A percentile compares a stretch with the other conserved stretches of the same genome.
Evolutionary conservation across 2,113 vertebrate genomes (phyloP).

Genomic region (Sylvietta virens): DNA sequence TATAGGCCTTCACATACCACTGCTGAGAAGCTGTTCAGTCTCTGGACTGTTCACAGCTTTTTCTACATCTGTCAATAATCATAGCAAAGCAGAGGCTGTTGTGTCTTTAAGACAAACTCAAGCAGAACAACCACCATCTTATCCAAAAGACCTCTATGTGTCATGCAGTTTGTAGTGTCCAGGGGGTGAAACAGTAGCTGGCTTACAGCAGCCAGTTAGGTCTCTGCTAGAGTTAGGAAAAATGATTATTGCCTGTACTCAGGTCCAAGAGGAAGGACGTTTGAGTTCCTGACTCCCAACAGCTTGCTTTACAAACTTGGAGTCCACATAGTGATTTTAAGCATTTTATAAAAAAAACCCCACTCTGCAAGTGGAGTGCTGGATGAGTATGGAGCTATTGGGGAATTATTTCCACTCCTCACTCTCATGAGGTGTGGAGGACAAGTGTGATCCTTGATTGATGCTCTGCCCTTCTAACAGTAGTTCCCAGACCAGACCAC

Average conservation of each 20-base stretch:
- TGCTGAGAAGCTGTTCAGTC: not conserved
- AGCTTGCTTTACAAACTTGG: not conserved
- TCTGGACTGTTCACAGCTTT: not conserved
- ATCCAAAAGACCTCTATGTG: not conserved
- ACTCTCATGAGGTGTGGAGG: not conserved
- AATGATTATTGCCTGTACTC: not conserved
- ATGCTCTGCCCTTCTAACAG: not conserved
- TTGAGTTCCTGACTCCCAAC: not conserved
- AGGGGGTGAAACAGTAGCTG: not conserved
- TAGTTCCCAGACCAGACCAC: not conserved
- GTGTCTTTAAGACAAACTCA: not conserved
- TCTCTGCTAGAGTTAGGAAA: not conserved
- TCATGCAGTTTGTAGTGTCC: no score
- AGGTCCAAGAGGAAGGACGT: not conserved
- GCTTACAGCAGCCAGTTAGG: not conserved
- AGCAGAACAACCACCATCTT: not conserved
- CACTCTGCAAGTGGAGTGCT: rapidly evolving
- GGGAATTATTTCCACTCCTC: not conserved
- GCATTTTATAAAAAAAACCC: rapidly evolving
- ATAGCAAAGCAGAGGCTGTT: not conserved
- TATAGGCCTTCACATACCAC: no score
- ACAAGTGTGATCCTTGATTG: not conserved
- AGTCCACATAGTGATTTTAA: not conserved
- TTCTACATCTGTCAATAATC: not conserved
- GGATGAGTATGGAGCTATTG: not conserved